Percentiles rank a stretch among this genome's conserved stretches.
phyloP scores from a whole-genome alignment of 1,140 invertebrate genomes.

The Bombus ignitus region DNA sequence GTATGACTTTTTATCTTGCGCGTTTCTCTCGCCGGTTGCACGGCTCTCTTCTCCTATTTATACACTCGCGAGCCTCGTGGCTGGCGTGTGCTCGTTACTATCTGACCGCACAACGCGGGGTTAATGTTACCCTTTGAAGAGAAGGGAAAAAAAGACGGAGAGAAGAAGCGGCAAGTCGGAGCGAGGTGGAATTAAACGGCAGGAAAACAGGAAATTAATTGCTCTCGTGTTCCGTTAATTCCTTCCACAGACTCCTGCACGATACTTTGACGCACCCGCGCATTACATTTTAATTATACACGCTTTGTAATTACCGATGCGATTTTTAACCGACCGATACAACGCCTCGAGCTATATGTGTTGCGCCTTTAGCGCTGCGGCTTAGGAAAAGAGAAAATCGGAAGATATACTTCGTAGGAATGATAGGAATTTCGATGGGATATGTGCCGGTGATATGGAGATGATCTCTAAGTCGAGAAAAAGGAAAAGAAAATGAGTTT shows the following conservation, averaged over 20 bases:
- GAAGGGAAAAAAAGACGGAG: neutral
- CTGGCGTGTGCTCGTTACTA: conserved; percentile 35
- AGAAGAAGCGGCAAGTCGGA: neutral
- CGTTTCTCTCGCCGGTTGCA: neutral
- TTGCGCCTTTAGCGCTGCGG: neutral
- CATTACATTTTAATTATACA: conserved; percentile 16
- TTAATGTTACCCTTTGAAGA: conserved; percentile 50
- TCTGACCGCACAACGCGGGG: conserved; percentile 21
- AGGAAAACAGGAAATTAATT: conserved; percentile 53
- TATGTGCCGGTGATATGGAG: too few species aligned
- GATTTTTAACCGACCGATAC: neutral
- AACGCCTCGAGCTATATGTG: neutral
- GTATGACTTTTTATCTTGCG: conserved; percentile 56
- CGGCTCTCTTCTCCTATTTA: conserved; percentile 50
- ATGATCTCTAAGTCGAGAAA: too few species aligned
- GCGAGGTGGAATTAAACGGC: conserved; percentile 12
- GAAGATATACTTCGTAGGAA: neutral
- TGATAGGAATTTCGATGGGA: neutral
- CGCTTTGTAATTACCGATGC: too few species aligned
- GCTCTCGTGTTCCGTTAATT: conserved; percentile 29
- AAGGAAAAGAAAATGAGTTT: too few species aligned
- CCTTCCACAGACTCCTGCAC: neutral
- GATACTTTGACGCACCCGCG: neutral
- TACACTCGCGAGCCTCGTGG: conserved; percentile 23
- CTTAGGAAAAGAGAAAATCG: neutral